phyloP scores from a whole-genome alignment of 2,797 vertebrate genomes.

The Cossypha niveicapilla region DNA sequence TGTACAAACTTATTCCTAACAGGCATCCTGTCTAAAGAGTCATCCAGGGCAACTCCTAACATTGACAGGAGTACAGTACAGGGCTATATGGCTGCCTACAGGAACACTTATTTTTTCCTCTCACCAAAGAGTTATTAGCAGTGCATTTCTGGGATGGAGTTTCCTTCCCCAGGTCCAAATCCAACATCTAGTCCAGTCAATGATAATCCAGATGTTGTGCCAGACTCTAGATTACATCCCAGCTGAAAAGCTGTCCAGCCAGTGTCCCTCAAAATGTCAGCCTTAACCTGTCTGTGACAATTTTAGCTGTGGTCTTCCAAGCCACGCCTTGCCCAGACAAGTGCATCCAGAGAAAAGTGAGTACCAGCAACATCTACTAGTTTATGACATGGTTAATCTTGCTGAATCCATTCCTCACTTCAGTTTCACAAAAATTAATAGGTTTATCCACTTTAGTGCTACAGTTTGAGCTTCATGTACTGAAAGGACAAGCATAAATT shows the following conservation, averaged over 20 bases:
- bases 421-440: background rate
- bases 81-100: background rate
- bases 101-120: background rate
- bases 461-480: background rate
- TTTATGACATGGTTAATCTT: background rate
- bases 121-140: background rate
- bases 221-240: background rate
- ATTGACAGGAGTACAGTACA: fast-evolving
- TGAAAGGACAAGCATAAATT: background rate
- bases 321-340: background rate
- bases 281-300: background rate
- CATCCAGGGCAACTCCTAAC: background rate
- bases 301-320: background rate
- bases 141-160: background rate
- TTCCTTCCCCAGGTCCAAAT: background rate
- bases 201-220: background rate
- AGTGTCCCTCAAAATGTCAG: background rate
- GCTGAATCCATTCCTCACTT: background rate
- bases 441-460: background rate
- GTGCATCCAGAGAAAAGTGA: background rate
- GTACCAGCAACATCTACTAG: background rate
- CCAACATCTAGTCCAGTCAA: background rate
- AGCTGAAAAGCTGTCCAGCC: background rate
- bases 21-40: background rate
- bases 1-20: background rate